Percentiles rank a stretch among this genome's conserved stretches.
phyloP scores from a whole-genome alignment of 2,113 vertebrate species.

The Dipodomys stephensi region DNA sequence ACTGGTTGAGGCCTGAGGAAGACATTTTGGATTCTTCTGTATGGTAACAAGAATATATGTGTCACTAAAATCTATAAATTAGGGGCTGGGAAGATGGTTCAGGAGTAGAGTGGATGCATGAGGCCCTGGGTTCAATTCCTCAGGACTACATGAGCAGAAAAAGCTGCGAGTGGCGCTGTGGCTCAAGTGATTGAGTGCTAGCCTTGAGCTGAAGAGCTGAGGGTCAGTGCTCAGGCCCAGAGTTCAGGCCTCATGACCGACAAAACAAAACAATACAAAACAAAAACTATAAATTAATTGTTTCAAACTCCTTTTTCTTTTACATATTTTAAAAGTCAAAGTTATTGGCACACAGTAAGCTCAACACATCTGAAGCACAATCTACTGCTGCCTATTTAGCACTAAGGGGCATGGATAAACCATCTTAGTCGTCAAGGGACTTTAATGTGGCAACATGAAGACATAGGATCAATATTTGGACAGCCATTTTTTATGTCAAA shows the following conservation, averaged over 20 bases:
- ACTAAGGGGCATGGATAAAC: background rate
- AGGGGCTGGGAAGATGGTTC: too few relatives aligned
- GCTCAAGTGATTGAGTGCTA: too few relatives aligned
- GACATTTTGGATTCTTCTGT: background rate
- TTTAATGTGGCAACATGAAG: conserved; percentile 20
- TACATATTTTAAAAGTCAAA: conserved; percentile 15
- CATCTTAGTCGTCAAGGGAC: background rate
- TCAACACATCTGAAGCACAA: background rate
- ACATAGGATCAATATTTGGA: conserved; percentile 34
- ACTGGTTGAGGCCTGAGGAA: background rate
- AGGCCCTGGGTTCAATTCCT: too few relatives aligned
- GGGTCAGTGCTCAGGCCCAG: too few relatives aligned
- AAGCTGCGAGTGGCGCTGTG: too few relatives aligned
- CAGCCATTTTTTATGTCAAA: too few relatives aligned
- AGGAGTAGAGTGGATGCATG: too few relatives aligned
- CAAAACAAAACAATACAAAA: background rate
- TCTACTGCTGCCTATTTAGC: background rate
- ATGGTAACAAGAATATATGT: background rate
- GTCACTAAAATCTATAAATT: background rate
- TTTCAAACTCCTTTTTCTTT: conserved; percentile 35
- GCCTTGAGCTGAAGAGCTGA: too few relatives aligned
- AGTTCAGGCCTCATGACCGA: too few relatives aligned
- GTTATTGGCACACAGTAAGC: background rate
- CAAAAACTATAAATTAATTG: conserved; percentile 20
- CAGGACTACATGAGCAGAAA: too few relatives aligned